These are phyloP conservation scores for Syngnathus floridae DNA, from an alignment of 2,113 vertebrate genomes.

Conservation along the genomic window DNA sequence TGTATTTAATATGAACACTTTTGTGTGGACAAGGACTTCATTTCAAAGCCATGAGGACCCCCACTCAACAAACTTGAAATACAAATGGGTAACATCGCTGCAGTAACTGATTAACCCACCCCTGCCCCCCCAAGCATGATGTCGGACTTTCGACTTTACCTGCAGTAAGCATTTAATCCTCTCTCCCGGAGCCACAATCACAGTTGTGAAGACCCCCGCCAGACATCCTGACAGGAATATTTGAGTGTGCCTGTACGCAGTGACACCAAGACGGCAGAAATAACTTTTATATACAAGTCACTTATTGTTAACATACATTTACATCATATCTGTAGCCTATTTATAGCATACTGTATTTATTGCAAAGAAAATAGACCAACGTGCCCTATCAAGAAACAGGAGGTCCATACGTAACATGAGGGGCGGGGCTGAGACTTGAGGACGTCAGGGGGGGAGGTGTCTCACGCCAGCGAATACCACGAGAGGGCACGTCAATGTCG, in stretches of 20 bases:
- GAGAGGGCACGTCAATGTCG: conserved; percentile 6
- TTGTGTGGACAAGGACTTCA: not conserved
- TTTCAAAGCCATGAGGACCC: not conserved
- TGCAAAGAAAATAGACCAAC: too few species aligned
- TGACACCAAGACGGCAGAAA: not conserved
- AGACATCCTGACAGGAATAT: conserved; percentile 69
- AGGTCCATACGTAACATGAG: not conserved
- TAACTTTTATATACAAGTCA: not conserved
- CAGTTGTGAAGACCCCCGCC: conserved; percentile 66
- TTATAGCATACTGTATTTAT: too few species aligned
- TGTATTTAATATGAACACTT: not conserved
- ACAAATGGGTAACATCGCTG: not conserved
- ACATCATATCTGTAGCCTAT: too few species aligned
- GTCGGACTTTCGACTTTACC: conserved; percentile 33
- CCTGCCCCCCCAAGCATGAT: not conserved
- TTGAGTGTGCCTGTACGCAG: conserved; percentile 53
- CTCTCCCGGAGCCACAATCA: conserved; percentile 70
- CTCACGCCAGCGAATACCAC: conserved; percentile 18
- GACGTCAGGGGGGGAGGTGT: not conserved
- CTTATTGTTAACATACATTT: too few species aligned
- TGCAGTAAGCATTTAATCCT: conserved; percentile 76
- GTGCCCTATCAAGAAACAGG: not conserved
- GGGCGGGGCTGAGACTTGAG: too few species aligned
- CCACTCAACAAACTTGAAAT: not conserved
- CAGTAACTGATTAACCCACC: not conserved